Conservation (phyloP, 2,888 invertebrate species). For the Diplazon laetatorius region DNA sequence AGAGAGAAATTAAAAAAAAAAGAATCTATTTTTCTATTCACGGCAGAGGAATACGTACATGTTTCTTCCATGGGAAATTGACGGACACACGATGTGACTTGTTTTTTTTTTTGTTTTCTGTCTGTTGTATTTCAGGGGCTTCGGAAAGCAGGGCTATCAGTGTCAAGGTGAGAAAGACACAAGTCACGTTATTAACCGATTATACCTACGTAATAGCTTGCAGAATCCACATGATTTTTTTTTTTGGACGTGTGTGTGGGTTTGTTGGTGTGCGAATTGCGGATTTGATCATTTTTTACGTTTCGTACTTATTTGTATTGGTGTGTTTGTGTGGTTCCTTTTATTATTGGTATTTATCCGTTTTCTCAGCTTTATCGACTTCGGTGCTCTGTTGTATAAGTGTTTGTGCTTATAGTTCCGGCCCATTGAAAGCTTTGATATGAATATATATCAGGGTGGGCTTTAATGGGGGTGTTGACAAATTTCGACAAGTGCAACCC, state of each 20-base stretch:
- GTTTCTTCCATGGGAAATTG: slow-evolving; percentile 78
- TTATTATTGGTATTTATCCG: neutral
- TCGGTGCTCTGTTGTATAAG: neutral
- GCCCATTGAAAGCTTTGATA: no score
- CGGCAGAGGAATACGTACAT: slow-evolving; percentile 76
- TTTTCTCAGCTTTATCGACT: neutral
- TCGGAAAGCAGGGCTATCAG: slow-evolving; percentile 98
- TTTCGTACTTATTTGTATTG: slow-evolving; percentile 13
- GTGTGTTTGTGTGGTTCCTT: slow-evolving; percentile 2
- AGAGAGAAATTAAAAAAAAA: no score
- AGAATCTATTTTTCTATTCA: slow-evolving; percentile 72
- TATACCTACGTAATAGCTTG: slow-evolving; percentile 74
- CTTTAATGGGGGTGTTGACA: no score
- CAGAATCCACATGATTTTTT: slow-evolving; percentile 71
- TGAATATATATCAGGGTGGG: no score
- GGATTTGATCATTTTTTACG: slow-evolving; percentile 24
- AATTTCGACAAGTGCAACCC: no score
- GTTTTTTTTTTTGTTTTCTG: slow-evolving; percentile 81
- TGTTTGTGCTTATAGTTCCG: slow-evolving; percentile 55
- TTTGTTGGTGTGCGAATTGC: slow-evolving; percentile 50
- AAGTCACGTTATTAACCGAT: slow-evolving; percentile 82
- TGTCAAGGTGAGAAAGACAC: slow-evolving; percentile 92
- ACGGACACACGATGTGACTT: slow-evolving; percentile 81
- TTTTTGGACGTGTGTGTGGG: slow-evolving; percentile 66
- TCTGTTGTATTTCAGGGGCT: slow-evolving; percentile 90